Conservation (phyloP, 2,113 vertebrate species). For the Apodemus sylvaticus region DNA sequence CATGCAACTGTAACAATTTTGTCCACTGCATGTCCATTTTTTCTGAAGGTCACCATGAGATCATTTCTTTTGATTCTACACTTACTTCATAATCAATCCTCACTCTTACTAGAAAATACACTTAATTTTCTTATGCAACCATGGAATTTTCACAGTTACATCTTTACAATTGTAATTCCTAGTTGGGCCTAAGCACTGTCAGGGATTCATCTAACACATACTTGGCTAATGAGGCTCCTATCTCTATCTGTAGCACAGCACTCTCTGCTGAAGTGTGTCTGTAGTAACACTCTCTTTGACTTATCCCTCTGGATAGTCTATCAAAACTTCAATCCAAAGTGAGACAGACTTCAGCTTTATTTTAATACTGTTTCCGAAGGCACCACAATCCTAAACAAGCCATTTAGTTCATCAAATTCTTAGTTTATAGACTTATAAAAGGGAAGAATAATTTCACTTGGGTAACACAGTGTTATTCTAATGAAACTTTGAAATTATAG, state of each 20-base stretch:
- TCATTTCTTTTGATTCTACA: background rate
- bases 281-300: constrained; percentile 38
- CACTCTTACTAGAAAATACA: background rate
- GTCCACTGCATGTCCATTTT: background rate
- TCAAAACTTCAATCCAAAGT: background rate
- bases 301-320: background rate
- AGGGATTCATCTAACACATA: constrained; percentile 39
- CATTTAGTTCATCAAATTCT: background rate
- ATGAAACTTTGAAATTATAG: background rate
- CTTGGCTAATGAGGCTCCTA: background rate
- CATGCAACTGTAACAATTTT: background rate
- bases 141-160: background rate
- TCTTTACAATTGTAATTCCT: background rate
- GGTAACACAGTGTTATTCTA: background rate
- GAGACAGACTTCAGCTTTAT: background rate
- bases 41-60: background rate
- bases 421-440: background rate
- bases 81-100: background rate
- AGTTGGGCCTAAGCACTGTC: constrained; percentile 24
- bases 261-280: constrained; percentile 51
- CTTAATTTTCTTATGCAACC: background rate
- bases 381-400: background rate
- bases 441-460: background rate
- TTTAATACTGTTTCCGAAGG: background rate
- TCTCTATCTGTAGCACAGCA: constrained; percentile 24